Conservation (phyloP, 2,113 vertebrate genomes). For the Dasyornis broadbenti region DNA sequence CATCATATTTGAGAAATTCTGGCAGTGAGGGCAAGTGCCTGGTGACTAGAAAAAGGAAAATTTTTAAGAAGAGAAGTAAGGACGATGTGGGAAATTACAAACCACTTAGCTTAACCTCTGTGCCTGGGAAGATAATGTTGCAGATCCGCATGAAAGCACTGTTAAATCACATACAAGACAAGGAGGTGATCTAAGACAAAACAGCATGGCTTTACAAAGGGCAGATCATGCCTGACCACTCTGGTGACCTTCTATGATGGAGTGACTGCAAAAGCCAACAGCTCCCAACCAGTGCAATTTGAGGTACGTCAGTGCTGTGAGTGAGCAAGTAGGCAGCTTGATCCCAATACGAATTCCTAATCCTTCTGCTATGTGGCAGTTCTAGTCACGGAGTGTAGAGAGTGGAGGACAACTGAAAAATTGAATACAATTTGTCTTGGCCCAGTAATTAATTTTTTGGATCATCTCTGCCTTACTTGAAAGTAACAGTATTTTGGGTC, state of each 20-base stretch:
- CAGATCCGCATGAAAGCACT: background rate
- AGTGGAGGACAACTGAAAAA: background rate
- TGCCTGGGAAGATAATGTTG: background rate
- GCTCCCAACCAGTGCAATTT: background rate
- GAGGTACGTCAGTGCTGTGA: rapidly evolving
- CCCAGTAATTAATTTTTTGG: background rate
- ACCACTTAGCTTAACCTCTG: background rate
- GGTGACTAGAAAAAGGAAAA: background rate
- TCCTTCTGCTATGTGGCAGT: background rate
- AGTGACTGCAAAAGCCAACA: background rate
- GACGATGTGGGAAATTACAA: background rate
- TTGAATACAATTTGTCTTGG: background rate
- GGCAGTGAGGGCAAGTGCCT: background rate
- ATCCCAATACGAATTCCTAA: background rate
- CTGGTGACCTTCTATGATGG: background rate
- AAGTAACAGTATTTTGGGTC: background rate
- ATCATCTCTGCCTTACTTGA: background rate
- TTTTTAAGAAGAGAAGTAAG: background rate
- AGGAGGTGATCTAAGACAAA: background rate
- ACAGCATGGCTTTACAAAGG: background rate
- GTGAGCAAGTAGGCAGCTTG: background rate
- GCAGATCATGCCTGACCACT: background rate
- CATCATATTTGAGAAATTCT: background rate
- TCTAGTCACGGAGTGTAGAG: background rate
- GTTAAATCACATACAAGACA: background rate